These are phyloP conservation scores for Arrhopalites spinosus DNA, from an alignment of 2,888 invertebrate genomes.

Conservation along the genomic window DNA sequence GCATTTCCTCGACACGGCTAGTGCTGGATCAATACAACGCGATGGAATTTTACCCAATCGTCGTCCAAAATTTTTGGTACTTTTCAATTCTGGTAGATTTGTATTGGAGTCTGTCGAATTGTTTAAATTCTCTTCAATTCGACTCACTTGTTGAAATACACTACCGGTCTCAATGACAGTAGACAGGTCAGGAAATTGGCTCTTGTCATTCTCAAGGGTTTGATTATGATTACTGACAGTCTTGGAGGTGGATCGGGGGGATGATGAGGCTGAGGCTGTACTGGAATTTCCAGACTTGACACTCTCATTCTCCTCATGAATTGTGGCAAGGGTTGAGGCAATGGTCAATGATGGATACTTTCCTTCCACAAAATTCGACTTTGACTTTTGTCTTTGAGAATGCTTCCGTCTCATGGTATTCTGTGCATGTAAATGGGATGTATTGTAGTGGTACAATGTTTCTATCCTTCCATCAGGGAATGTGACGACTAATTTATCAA, in stretches of 20 bases:
- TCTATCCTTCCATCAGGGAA: slow-evolving; percentile 22
- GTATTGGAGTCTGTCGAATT: not conserved
- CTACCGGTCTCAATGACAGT: not conserved
- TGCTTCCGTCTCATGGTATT: slow-evolving; percentile 15
- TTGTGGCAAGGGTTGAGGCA: slow-evolving; percentile 18
- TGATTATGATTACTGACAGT: slow-evolving; percentile 19
- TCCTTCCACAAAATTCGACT: not conserved
- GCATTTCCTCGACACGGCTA: not conserved
- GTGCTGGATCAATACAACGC: not conserved
- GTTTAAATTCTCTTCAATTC: not conserved
- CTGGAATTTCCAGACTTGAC: slow-evolving; percentile 20
- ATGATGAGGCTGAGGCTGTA: slow-evolving; percentile 19
- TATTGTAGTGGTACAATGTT: slow-evolving; percentile 29
- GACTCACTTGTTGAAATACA: not conserved
- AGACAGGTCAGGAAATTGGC: not conserved
- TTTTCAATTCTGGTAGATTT: not conserved
- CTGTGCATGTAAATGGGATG: slow-evolving; percentile 26
- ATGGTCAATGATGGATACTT: slow-evolving; percentile 27
- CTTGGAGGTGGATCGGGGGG: slow-evolving; percentile 23
- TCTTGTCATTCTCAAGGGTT: not conserved
- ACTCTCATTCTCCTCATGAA: slow-evolving; percentile 32
- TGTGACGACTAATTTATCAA: slow-evolving; percentile 26
- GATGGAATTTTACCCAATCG: not conserved
- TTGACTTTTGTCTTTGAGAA: not conserved
- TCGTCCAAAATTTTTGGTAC: not conserved